Evolutionary conservation across 2,888 invertebrate species (phyloP).

Genomic region (Mimumesa dahlbomi): DNA sequence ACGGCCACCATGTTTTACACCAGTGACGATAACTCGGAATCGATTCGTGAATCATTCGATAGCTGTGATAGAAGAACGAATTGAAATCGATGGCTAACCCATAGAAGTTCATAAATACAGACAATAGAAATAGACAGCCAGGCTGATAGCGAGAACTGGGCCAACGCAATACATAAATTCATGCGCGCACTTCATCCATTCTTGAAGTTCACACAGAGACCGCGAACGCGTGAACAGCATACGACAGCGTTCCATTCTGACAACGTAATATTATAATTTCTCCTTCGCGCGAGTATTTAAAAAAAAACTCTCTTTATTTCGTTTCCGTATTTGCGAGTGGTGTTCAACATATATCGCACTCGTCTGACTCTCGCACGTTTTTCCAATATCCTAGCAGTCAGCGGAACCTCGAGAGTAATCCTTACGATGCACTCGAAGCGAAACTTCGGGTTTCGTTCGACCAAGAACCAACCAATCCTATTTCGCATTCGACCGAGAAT

Average conservation of each 20-base stretch:
- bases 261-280: too few species aligned
- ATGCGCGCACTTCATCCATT: too few species aligned
- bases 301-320: too few species aligned
- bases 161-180: conserved; percentile 10
- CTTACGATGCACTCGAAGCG: conserved; percentile 41
- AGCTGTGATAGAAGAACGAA: conserved; percentile 51
- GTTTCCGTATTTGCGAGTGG: conserved; percentile 5
- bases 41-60: conserved; percentile 47
- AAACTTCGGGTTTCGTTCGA: conserved; percentile 33
- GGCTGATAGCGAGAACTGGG: conserved; percentile 15
- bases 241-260: too few species aligned
- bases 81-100: conserved; percentile 54
- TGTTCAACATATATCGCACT: conserved; percentile 5
- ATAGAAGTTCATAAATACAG: conserved; percentile 31
- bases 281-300: background rate
- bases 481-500: conserved; percentile 41
- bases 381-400: conserved; percentile 52
- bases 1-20: conserved; percentile 45
- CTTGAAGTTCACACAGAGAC: background rate
- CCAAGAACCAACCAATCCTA: conserved; percentile 45
- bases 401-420: conserved; percentile 53
- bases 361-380: conserved; percentile 46
- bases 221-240: background rate
- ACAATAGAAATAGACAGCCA: conserved; percentile 19
- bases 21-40: conserved; percentile 61